phyloP scores from a whole-genome alignment of 2,113 vertebrate species.

The Corythornis madagascariensis region DNA sequence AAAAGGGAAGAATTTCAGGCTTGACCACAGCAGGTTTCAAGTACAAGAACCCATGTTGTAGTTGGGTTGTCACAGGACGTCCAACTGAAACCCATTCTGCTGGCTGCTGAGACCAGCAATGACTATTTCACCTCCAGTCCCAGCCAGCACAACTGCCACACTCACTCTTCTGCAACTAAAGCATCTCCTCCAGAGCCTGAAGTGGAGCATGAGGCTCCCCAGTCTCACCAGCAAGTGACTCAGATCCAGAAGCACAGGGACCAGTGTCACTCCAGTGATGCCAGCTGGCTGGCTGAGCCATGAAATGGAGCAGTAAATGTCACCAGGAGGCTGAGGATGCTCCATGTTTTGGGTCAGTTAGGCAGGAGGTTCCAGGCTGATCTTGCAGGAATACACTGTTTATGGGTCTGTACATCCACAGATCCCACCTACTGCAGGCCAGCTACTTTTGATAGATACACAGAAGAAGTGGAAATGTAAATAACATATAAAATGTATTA shows the following conservation, averaged over 20 bases:
- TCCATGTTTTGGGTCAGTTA: neutral
- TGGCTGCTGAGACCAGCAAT: neutral
- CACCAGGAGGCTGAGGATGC: neutral
- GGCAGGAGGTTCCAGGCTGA: neutral
- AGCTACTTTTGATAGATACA: neutral
- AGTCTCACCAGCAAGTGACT: neutral
- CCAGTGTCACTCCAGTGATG: neutral
- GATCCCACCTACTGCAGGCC: neutral
- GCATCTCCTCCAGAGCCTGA: neutral
- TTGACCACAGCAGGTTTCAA: neutral
- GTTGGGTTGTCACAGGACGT: neutral
- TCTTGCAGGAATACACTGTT: neutral
- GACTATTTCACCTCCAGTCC: neutral
- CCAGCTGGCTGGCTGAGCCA: neutral
- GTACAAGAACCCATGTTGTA: neutral
- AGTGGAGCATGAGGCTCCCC: neutral
- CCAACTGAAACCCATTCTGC: neutral
- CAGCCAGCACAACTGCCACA: neutral
- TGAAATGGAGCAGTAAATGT: neutral
- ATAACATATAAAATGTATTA: neutral
- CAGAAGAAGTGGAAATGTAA: neutral
- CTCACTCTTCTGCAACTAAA: neutral
- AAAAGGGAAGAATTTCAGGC: neutral
- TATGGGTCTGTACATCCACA: neutral
- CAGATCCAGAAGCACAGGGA: neutral